Base-by-base conservation (phyloP, 2,113 vertebrate species). In the Lepisosteus oculatus region DNA sequence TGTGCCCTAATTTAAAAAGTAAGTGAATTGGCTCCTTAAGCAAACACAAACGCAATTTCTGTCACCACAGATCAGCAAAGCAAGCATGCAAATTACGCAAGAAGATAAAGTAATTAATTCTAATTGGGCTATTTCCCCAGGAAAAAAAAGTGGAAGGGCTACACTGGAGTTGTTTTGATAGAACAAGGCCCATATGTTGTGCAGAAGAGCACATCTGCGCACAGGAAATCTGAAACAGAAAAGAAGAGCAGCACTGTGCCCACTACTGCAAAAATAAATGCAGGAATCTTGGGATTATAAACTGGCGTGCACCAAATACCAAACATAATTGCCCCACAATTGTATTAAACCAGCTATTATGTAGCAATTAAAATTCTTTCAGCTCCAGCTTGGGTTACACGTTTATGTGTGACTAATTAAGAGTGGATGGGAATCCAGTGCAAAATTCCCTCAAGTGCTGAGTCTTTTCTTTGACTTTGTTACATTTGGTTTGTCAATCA, bases 311-410 rank as follows among this genome's bases (percentile, higher is more conserved):
- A 85, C 84, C 83, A 86, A 86, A 88, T 85, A 86, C 78, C 77
- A 82, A 71, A 80, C 80, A 67, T 87, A 88, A 88, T 87, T 88
- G 83, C 81, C 74, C 55, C 81, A 81, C 84, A 89, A 87, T 87
- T 85, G 83, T 85, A 87, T 87, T 90, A 86, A 88, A 84, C 83
- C 73, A 74, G 80, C 77, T 84, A 85, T 88, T 88, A 86, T 88
- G 83, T 82, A 81, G 85, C 81, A 86, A 88, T 88, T 88, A 80
- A 83, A 86, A 86, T 79, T 81, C 80, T 78, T 77, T 80, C 82
- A 85, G 78, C 75, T 74, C 8, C 70, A 61, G 76, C 76, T 85
- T 75, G 74, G 79, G 83, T 85, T 84, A 82, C 81, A 86, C 82
- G 83, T 86, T 86, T 86, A 78, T 78, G 77, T 69, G 65, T 82